phyloP scores from a whole-genome alignment of 2,797 vertebrate genomes.

The Chaunax sp. region DNA sequence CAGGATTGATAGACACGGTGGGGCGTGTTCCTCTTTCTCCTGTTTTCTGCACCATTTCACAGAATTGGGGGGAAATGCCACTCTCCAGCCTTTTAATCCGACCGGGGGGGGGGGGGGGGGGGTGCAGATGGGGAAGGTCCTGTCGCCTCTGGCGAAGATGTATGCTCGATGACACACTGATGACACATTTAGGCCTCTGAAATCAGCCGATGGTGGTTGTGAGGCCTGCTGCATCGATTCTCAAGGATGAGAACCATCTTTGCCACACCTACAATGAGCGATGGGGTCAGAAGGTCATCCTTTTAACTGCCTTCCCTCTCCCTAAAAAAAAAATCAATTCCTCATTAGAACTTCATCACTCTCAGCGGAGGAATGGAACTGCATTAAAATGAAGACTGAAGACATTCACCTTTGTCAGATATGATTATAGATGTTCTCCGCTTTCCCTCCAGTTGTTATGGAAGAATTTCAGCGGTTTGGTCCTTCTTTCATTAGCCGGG shows the following conservation, averaged over 20 bases:
- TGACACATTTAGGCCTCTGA: constrained; percentile 66
- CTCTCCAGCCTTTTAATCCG: constrained; percentile 60
- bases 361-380: constrained; percentile 48
- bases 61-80: constrained; percentile 66
- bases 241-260: constrained; percentile 63
- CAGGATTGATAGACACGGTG: constrained; percentile 66
- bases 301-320: constrained; percentile 44
- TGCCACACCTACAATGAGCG: constrained; percentile 63
- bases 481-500: constrained; percentile 69
- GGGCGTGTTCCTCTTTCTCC: constrained; percentile 57
- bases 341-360: constrained; percentile 80
- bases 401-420: constrained; percentile 73
- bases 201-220: constrained; percentile 54
- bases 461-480: constrained; percentile 62
- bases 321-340: constrained; percentile 75
- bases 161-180: constrained; percentile 69
- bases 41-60: constrained; percentile 83
- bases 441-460: constrained; percentile 69
- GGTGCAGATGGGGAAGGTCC: constrained; percentile 39
- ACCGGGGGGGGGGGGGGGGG: constrained; percentile 19
- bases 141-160: constrained; percentile 62
- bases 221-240: constrained; percentile 71
- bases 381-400: constrained; percentile 79
- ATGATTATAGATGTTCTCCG: constrained; percentile 72
- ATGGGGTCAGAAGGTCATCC: constrained; percentile 77